phyloP scores from a whole-genome alignment of 2,797 vertebrate species.

The Ibycter americanus region DNA sequence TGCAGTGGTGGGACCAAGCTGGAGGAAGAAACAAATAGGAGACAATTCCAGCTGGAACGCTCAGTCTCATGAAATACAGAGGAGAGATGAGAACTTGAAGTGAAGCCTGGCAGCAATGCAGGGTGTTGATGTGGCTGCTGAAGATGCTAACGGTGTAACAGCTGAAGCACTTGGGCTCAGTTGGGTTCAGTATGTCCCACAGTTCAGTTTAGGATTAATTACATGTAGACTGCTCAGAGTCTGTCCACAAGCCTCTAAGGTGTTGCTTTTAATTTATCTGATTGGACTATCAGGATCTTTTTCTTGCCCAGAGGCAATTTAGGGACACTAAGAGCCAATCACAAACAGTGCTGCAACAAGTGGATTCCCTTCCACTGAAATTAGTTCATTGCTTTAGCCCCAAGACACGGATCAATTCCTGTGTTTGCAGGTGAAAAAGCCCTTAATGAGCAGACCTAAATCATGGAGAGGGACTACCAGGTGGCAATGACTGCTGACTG shows the following conservation, averaged over 20 bases:
- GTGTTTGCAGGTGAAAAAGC: background rate
- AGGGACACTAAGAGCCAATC: background rate
- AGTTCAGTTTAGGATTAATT: background rate
- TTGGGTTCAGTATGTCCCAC: background rate
- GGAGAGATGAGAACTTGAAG: background rate
- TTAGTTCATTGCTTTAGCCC: background rate
- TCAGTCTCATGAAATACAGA: background rate
- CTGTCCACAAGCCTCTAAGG: background rate
- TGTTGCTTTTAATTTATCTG: background rate
- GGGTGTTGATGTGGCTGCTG: background rate
- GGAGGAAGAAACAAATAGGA: background rate
- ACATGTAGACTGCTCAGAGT: background rate
- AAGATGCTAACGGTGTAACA: background rate
- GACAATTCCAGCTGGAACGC: background rate
- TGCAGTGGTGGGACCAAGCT: background rate
- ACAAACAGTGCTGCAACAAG: background rate
- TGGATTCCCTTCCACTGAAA: background rate
- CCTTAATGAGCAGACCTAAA: background rate
- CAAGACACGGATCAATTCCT: background rate
- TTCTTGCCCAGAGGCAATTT: background rate
- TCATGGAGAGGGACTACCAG: background rate
- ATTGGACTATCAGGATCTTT: background rate
- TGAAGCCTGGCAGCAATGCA: fast-evolving
- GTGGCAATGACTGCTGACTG: background rate
- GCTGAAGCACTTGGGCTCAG: background rate